Base-by-base conservation (phyloP, 2,797 vertebrate species). In the Microctenopoma steveboyesi region DNA sequence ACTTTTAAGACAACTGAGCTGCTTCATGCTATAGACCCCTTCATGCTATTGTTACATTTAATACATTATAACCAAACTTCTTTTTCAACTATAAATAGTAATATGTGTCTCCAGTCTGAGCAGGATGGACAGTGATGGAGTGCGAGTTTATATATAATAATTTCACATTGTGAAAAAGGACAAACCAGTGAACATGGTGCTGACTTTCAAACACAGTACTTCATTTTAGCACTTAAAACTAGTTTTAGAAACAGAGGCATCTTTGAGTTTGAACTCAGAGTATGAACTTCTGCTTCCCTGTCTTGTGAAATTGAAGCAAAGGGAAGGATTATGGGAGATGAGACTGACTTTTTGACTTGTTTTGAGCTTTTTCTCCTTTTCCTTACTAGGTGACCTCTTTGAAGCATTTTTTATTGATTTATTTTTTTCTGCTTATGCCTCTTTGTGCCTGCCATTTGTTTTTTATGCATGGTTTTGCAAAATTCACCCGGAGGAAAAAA, bases 321-420 rank as follows among this genome's bases (percentile, higher is more conserved):
- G 39, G 63, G 58, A 30, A 53, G 43, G 49, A 80, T 84, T 83
- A 83, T 47, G 57, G 73, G 37, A 85, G 82, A 89, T 87, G 82
- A 74, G 72, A 85, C 66, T 33, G 74, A 78, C 67, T 83, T 76
- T 73, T 69, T 69, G 46, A 72, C 68, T 75, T 81, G 72, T 84
- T 87, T 79, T 61, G 30, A 77, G 67, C 10, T 58, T 73, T 69
- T 52, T 43, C 61, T 55, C 15, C 33, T 35, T 52, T 63, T 63
- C 79, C 66, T 76, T 76, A 10, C 43, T 63, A 58, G 71, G 66
- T 85, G 76, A 61, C 67, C 67, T 63, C 53, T 88, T 85, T 79
- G 81, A 90, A 87, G 69, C 59, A 55, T 56, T 78, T 64, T 64
- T 81, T 83, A 89, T 89, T 80, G 88, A 90, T 93, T 88, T 69